Base-by-base conservation (phyloP, 92 coral and sea anemone species). In the Muricea muricata region DNA sequence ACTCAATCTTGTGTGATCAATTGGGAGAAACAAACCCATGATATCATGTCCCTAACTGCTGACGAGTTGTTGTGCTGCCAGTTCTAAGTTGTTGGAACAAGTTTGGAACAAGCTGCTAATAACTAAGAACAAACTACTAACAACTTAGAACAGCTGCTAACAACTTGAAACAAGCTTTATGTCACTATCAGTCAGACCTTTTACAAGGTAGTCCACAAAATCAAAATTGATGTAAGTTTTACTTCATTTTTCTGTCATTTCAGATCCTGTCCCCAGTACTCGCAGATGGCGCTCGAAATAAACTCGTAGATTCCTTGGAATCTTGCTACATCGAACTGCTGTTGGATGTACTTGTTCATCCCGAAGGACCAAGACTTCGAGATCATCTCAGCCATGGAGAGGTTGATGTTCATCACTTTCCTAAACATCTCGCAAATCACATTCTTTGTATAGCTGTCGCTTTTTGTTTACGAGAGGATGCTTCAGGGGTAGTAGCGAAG, bases 341-440 rank as follows among this genome's bases (percentile, higher is more conserved):
- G 50, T 91, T 93, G 56, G 98, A 95, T 79, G 32, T 93, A 31
- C 93, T 95, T 60, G 97, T 91, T 18, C 95, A 95, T 57, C 78
- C 86, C 7, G 97, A 93, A 50, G 98, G 98, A 32, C 97, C 97
- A 58, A 80, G 98, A 47, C 60, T 93, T 6, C 84, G 98, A 56
- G 97, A 95, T 68, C 95, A 85, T 71, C 60, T 95, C 46, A 93
- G 98, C 46, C 98, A 95, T 85, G 97, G 98, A 26, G 98, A 95
- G 81, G 87, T 92, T 45, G 80, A 92, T 46, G 78, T 93, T 55
- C 15, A 12, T 25, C 24, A 68, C 18, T 65, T 95, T 32, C 87
- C 98, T 29, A 80, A 82, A 73, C 87, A 81, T 41, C 73, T 85
- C 6, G 94, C 97, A 45, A 91, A 87, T 69, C 97, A 95, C 40